phyloP scores from a whole-genome alignment of 2,113 vertebrate species.

The Zeus faber region DNA sequence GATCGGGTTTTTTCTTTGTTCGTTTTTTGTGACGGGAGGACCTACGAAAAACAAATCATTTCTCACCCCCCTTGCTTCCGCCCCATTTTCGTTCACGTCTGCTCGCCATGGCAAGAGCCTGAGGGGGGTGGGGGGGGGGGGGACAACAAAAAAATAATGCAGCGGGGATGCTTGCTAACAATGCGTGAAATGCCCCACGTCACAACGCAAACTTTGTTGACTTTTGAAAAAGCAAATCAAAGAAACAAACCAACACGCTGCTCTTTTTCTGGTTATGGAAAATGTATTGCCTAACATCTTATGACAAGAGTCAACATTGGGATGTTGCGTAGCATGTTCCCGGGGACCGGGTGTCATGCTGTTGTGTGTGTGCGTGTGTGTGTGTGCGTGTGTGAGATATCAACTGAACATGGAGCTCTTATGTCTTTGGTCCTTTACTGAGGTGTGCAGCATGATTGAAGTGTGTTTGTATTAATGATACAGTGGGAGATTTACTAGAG shows the following conservation, averaged over 20 bases:
- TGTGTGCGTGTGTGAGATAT: conserved; percentile 18
- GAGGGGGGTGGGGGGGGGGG: too few species aligned
- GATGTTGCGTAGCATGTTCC: conserved; percentile 37
- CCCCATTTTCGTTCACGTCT: conserved; percentile 48
- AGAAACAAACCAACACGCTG: conserved; percentile 67
- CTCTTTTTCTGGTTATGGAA: conserved; percentile 61
- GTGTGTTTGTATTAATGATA: conserved; percentile 63
- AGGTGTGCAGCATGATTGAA: conserved; percentile 63
- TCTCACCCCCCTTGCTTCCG: conserved; percentile 45
- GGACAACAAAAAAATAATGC: conserved; percentile 63
- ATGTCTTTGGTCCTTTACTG: conserved; percentile 51
- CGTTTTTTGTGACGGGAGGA: conserved; percentile 56
- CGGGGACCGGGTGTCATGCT: conserved; percentile 42
- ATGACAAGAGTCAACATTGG: conserved; percentile 33
- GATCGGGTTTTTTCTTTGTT: conserved; percentile 39
- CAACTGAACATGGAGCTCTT: conserved; percentile 44
- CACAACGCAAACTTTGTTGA: conserved; percentile 45
- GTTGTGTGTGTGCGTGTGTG: conserved; percentile 29
- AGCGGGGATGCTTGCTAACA: conserved; percentile 62
- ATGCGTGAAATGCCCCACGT: conserved; percentile 59
- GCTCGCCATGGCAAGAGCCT: conserved; percentile 66
- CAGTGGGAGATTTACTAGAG: conserved; percentile 36
- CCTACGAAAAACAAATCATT: conserved; percentile 65
- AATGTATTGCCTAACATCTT: conserved; percentile 49
- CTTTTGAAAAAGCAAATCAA: conserved; percentile 38